Conservation (phyloP, 1,140 invertebrate genomes). For the Tetragonula clypearis region DNA sequence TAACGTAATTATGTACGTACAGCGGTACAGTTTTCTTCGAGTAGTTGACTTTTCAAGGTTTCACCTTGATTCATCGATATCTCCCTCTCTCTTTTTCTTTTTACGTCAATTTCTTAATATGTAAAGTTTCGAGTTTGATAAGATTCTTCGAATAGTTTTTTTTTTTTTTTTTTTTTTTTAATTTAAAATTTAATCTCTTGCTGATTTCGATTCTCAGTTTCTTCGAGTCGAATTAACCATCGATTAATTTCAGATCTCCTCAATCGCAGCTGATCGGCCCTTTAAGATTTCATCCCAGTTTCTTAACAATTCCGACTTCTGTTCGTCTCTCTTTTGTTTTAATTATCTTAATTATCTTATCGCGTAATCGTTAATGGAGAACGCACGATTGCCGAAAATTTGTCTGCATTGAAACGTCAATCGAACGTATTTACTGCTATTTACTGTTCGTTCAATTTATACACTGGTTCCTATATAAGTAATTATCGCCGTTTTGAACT, state of each 20-base stretch:
- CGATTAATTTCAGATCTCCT: neutral
- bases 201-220: neutral
- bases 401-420: neutral
- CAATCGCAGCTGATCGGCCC: neutral
- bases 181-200: neutral
- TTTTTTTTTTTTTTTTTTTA: too few species aligned
- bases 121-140: neutral
- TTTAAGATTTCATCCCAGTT: neutral
- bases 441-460: too few species aligned
- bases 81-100: neutral
- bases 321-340: neutral
- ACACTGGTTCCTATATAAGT: too few species aligned
- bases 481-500: too few species aligned
- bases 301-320: conserved; percentile 8
- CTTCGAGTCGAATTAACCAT: neutral
- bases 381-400: neutral
- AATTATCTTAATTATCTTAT: neutral
- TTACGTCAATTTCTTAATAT: neutral
- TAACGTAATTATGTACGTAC: too few species aligned
- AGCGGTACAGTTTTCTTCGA: too few species aligned
- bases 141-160: neutral
- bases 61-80: too few species aligned
- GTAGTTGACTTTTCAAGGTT: too few species aligned
- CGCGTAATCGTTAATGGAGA: neutral
- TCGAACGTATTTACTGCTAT: neutral